Base-by-base conservation (phyloP, 2,113 vertebrate genomes). In the Zosterops pallidus region DNA sequence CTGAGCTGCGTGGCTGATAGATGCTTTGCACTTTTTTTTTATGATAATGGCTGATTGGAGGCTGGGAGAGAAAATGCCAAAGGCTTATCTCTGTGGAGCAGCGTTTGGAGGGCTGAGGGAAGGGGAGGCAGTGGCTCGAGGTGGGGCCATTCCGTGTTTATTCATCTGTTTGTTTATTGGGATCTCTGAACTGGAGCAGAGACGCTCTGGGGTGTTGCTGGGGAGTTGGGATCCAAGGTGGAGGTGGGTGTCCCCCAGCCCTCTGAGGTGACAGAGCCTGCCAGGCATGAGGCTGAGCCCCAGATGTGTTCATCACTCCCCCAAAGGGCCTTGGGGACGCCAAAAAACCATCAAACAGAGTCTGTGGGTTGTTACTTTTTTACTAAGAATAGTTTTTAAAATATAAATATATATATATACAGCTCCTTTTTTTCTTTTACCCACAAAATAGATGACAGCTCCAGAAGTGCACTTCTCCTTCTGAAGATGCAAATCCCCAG, bases 51-150 rank as follows among this genome's bases (percentile, higher is more conserved):
- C 92, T 96, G 98, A 98, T 98, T 97, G 98, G 96, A 90, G 93
- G 94, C 97, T 74, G 96, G 94, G 96, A 97, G 97, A 96, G 98
- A 98, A 98, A 99, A 99, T 98, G 98, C 98, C 97, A 97, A 86
- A 56, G 92, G 97, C 99, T 99, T 99, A 99, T 99, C 99, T 99
- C 98, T 78, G 96, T 26, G 78, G 96, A 98, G 97, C 98, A 98
- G 99, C 97, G 68, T 97, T 96, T 35, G 41, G 86, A 90, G 89
- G 82, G 95, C 68, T 60, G 94, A 68, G 90, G 67, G 74, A 21
- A 84, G 64, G 96, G 90, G 77, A 89, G 89, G 78, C 35, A 71
- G 89, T 14, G 1, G 13, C 86, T 11, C 3, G 3, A 42, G 81
- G 71, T 70, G 85, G 41, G 80, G 57, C 33, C 0, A 0, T 4